Evolutionary conservation across 1,140 invertebrate genomes (phyloP).

Genomic region (Dysdera silvatica): DNA sequence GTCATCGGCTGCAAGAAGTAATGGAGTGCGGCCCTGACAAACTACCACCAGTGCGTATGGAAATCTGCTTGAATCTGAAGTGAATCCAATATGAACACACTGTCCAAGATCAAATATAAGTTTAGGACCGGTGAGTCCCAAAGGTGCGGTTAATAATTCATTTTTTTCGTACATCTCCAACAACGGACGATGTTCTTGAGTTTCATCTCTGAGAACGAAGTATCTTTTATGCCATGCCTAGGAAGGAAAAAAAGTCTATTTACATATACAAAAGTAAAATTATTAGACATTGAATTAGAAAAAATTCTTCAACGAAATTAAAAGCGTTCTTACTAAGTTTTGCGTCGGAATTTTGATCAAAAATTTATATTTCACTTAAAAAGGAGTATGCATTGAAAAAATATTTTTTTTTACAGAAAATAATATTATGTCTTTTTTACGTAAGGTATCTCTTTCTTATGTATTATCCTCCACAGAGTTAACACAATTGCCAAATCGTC

Average conservation of each 20-base stretch:
- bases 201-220: constrained; percentile 34
- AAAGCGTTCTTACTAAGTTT: too few relatives aligned
- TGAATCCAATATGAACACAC: constrained; percentile 34
- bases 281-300: background rate
- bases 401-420: too few relatives aligned
- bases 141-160: constrained; percentile 13
- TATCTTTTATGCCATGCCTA: constrained; percentile 35
- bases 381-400: too few relatives aligned
- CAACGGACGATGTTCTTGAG: constrained; percentile 23
- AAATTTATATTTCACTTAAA: too few relatives aligned
- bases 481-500: too few relatives aligned
- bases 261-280: background rate
- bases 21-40: constrained; percentile 29
- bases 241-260: background rate
- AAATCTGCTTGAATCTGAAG: constrained; percentile 32
- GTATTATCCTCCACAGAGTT: too few relatives aligned
- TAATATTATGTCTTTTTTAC: too few relatives aligned
- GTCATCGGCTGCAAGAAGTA: constrained; percentile 34
- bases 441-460: too few relatives aligned
- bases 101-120: constrained; percentile 29
- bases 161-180: constrained; percentile 33
- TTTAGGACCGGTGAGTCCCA: constrained; percentile 2
- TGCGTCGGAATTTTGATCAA: too few relatives aligned
- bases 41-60: constrained; percentile 33
- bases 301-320: background rate